Evolutionary conservation across 2,888 invertebrate species (phyloP).

Genomic region (Rhingia rostrata): DNA sequence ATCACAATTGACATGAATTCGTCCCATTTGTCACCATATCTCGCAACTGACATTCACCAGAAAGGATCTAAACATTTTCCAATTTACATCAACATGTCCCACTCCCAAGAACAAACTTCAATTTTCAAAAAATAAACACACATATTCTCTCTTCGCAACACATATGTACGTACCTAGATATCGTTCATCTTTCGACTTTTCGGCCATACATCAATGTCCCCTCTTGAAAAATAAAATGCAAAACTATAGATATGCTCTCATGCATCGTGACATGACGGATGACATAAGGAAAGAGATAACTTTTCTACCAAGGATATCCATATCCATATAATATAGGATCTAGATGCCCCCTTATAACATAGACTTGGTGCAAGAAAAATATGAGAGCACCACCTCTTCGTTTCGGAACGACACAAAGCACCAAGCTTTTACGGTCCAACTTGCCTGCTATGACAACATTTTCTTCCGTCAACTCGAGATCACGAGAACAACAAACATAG

Average conservation of each 20-base stretch:
- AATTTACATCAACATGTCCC: constrained; percentile 35
- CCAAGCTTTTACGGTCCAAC: constrained; percentile 28
- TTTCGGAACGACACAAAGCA: constrained; percentile 22
- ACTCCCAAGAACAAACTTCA: constrained; percentile 43
- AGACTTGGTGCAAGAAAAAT: constrained; percentile 11
- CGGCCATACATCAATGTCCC: constrained; percentile 65
- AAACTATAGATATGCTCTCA: constrained; percentile 35
- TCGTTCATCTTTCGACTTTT: constrained; percentile 53
- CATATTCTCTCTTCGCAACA: not conserved
- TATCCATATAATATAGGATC: constrained; percentile 3
- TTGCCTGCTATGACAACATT: constrained; percentile 49
- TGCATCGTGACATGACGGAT: constrained; percentile 65
- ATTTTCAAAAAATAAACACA: constrained; percentile 10
- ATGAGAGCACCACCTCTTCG: constrained; percentile 17
- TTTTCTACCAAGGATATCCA: constrained; percentile 29
- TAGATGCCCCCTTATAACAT: not conserved
- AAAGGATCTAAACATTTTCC: constrained; percentile 14
- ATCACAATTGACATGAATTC: not conserved
- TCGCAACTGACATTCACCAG: not conserved
- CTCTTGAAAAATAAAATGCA: constrained; percentile 40
- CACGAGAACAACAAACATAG: constrained; percentile 49
- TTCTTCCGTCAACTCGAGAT: constrained; percentile 54
- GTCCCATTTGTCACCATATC: constrained; percentile 8
- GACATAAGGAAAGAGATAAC: constrained; percentile 42
- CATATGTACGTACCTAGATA: not conserved